Evolutionary conservation across 92 coral and sea anemone species (phyloP).

Genomic region (Epizoanthus scotinus): DNA sequence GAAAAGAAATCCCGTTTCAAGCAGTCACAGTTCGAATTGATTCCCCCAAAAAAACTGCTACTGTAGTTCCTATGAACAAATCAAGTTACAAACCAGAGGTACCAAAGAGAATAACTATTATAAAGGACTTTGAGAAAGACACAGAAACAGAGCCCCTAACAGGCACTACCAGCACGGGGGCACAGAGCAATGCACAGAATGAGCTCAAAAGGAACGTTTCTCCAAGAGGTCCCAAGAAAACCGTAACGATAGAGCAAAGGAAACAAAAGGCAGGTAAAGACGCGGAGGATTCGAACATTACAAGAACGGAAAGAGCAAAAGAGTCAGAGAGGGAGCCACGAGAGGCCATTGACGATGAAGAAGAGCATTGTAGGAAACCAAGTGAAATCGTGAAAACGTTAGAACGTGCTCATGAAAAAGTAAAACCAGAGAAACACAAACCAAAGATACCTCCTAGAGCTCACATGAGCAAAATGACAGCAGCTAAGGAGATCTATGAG

Average conservation of each 20-base stretch:
- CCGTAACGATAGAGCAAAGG: neutral
- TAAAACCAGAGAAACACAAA: slow-evolving; percentile 31
- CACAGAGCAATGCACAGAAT: neutral
- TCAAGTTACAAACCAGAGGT: neutral
- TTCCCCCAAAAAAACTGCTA: slow-evolving; percentile 32
- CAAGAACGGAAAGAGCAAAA: neutral
- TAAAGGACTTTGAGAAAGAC: slow-evolving; percentile 7
- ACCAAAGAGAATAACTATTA: neutral
- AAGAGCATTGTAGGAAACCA: slow-evolving; percentile 49
- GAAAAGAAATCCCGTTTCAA: slow-evolving; percentile 27
- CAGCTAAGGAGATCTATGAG: neutral
- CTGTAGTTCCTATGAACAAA: neutral
- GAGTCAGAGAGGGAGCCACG: neutral
- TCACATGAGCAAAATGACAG: neutral
- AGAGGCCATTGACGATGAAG: slow-evolving; percentile 17
- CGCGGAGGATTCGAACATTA: neutral
- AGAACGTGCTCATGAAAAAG: slow-evolving; percentile 45
- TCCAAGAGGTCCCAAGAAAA: neutral
- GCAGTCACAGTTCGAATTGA: slow-evolving; percentile 18
- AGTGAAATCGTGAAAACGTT: slow-evolving; percentile 71
- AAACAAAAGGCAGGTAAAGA: neutral
- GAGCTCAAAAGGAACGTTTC: neutral
- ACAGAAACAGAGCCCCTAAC: neutral
- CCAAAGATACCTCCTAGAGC: slow-evolving; percentile 14
- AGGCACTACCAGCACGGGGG: neutral